Conservation (phyloP, 2,113 vertebrate genomes). For the Coreoperca whiteheadi region DNA sequence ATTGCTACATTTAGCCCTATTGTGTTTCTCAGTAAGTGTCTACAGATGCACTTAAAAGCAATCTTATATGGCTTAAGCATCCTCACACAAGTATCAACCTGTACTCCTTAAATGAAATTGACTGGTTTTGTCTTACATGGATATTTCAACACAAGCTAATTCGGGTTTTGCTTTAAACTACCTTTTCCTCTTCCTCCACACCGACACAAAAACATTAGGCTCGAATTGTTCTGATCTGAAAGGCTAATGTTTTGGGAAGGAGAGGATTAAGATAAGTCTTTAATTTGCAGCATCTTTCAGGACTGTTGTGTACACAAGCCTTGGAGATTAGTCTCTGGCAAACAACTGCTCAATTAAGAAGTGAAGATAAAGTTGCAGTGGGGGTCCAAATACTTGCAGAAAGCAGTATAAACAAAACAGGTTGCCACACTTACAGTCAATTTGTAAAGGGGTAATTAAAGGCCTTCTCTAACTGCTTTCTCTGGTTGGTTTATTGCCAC, state of each 20-base stretch:
- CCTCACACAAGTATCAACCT: slow-evolving; percentile 29
- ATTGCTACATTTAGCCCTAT: slow-evolving; percentile 59
- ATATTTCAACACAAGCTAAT: slow-evolving; percentile 45
- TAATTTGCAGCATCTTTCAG: slow-evolving; percentile 75
- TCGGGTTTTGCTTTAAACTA: slow-evolving; percentile 36
- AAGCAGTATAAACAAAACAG: slow-evolving; percentile 62
- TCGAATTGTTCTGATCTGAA: slow-evolving; percentile 64
- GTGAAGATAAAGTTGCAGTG: slow-evolving; percentile 64
- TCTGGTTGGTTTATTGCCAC: slow-evolving; percentile 38
- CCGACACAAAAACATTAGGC: slow-evolving; percentile 41
- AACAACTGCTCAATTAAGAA: slow-evolving; percentile 74
- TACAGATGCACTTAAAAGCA: slow-evolving; percentile 37
- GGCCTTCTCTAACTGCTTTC: slow-evolving; percentile 23
- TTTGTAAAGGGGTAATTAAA: slow-evolving; percentile 62
- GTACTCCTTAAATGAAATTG: slow-evolving; percentile 22
- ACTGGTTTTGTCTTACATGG: slow-evolving; percentile 32
- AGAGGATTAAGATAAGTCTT: slow-evolving; percentile 79
- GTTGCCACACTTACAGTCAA: slow-evolving; percentile 48
- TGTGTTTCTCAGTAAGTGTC: slow-evolving; percentile 50
- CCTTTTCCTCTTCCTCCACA: slow-evolving; percentile 18
- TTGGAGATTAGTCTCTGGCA: slow-evolving; percentile 69
- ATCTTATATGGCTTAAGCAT: slow-evolving; percentile 33
- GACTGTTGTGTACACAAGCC: slow-evolving; percentile 73
- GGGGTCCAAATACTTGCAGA: slow-evolving; percentile 42
- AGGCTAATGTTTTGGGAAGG: slow-evolving; percentile 68